Percentiles rank a stretch among this genome's conserved stretches.
phyloP scores from a whole-genome alignment of 2,888 invertebrate species.

The Andrena camellia region DNA sequence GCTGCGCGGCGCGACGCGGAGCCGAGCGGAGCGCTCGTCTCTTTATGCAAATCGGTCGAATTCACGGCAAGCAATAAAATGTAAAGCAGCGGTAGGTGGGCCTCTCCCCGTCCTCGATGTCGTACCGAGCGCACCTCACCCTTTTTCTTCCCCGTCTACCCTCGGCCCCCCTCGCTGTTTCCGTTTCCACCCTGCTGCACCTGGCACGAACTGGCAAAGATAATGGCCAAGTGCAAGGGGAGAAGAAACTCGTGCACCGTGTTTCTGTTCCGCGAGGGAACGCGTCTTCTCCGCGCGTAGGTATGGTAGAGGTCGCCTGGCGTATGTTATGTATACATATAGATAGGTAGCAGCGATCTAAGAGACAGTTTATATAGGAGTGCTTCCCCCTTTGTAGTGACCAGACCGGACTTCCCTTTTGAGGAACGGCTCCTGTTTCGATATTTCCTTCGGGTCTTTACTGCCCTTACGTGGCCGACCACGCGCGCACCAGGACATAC shows the following conservation, averaged over 20 bases:
- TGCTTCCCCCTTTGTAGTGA: background rate
- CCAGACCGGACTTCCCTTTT: constrained; percentile 2
- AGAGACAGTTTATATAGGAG: constrained; percentile 25
- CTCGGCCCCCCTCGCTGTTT: constrained; percentile 35
- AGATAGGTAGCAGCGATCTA: constrained; percentile 12
- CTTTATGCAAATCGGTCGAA: constrained; percentile 78
- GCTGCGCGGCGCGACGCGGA: background rate
- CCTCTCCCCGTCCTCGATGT: constrained; percentile 27
- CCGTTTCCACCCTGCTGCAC: constrained; percentile 54
- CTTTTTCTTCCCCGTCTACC: background rate
- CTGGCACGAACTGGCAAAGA: constrained; percentile 70
- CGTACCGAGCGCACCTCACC: constrained; percentile 33
- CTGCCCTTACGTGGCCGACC: constrained; percentile 1
- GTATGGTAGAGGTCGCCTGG: background rate
- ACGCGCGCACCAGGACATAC: background rate
- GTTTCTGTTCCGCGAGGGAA: constrained; percentile 3
- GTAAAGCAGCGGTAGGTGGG: constrained; percentile 74
- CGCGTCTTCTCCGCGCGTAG: constrained; percentile 22
- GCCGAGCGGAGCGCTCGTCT: constrained; percentile 61
- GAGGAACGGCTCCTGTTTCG: background rate
- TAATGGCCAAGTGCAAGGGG: constrained; percentile 52
- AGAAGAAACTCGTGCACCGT: constrained; percentile 20
- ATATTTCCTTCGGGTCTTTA: constrained; percentile 2
- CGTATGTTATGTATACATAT: too few relatives aligned
- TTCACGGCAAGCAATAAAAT: constrained; percentile 81